Percentiles rank a stretch among this genome's conserved stretches.
Conservation (phyloP, 1,140 invertebrate species). For the Magallana angulata region DNA sequence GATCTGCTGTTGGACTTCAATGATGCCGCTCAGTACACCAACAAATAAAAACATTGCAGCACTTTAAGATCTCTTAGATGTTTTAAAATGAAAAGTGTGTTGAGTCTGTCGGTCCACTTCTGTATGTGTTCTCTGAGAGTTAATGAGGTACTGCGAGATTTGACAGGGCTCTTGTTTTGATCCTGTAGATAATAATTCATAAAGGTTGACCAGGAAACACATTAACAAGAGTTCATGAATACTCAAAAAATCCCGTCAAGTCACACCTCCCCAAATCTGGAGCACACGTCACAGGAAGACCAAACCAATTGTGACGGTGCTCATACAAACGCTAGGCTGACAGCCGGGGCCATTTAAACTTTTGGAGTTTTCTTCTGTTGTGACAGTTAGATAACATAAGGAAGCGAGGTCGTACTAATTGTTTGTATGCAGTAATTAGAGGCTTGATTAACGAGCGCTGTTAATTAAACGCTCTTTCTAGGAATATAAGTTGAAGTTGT, state of each 20-base stretch:
- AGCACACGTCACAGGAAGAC: neutral
- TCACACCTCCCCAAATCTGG: neutral
- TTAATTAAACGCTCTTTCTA: neutral
- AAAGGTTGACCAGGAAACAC: slow-evolving; percentile 13
- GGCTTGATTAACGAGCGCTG: neutral
- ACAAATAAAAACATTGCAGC: too few relatives aligned
- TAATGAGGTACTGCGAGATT: neutral
- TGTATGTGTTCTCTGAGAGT: neutral
- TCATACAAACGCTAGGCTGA: neutral
- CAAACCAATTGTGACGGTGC: neutral
- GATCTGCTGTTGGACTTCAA: too few relatives aligned
- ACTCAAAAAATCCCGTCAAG: neutral
- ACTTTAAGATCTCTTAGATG: slow-evolving; percentile 16
- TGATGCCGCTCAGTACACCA: too few relatives aligned
- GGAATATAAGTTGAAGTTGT: neutral
- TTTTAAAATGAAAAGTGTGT: slow-evolving; percentile 21
- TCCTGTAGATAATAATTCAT: neutral
- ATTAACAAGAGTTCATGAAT: neutral
- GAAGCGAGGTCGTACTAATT: neutral
- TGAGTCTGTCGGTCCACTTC: neutral
- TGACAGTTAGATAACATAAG: slow-evolving; percentile 5
- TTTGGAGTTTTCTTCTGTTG: neutral
- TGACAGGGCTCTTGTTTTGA: slow-evolving; percentile 15
- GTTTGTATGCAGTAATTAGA: slow-evolving; percentile 6
- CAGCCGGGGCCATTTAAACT: neutral